Base-by-base conservation (phyloP, 1,140 invertebrate genomes). In the Matsumurasca onukii region DNA sequence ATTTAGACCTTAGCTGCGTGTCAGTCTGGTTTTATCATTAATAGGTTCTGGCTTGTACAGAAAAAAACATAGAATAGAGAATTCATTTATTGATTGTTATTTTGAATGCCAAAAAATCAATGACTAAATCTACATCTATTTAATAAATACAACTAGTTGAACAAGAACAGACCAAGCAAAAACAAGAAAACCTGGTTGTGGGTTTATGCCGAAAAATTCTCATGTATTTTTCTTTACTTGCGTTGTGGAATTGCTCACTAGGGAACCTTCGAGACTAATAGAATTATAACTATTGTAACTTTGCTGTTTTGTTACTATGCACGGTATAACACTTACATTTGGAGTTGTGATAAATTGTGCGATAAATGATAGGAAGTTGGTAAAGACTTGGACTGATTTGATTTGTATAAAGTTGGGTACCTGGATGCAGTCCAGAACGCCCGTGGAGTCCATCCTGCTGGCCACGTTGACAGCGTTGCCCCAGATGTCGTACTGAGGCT, bases 401-500 rank as follows among this genome's bases (percentile, higher is more conserved):
- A 5, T 17, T 9, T 39, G 17, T 9, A 39, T 39, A 39, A 9
- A 39, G 5, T 39, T 9, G 17, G 34, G 34, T 76, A 91, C 90
- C 83, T 92, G 91, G 76, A 94, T 94, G 75, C 91, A 87, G 78
- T 94, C 91, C 3, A 89, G 79, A 3, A 92, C 77, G 2, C 92
- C 91, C 0, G 92, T 94, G 1, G 91, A 92, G 75, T 94, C 92
- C 92, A 95, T 95, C 48, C 93, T 84, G 25, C 89, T 92, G 2
- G 93, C 93, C 3, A 95, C 92, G 80, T 98, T 98, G 0, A 98
- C 95, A 1, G 95, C 92, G 78, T 97, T 97, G 25, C 92, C 92
- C 93, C 93, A 95, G 76, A 95, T 94, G 76, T 95, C 93, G 80
- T 95, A 95, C 71, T 95, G 93, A 3, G 91, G 91, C 76, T 93